Evolutionary conservation across 2,797 vertebrate species (phyloP).

Genomic region (Furcifer pardalis): DNA sequence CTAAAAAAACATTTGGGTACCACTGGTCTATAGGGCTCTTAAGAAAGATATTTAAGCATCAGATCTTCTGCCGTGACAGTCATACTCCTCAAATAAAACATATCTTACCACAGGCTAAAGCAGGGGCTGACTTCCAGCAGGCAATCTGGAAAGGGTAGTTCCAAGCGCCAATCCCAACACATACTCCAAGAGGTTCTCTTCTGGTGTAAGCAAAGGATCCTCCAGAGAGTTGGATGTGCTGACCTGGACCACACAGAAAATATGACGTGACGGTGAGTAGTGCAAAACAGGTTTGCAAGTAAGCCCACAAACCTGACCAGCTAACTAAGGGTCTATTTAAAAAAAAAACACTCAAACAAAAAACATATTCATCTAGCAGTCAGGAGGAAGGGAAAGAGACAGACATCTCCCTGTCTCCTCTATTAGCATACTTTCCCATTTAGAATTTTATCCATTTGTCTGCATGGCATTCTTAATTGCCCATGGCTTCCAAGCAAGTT

Average conservation of each 20-base stretch:
- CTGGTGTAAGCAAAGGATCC: conserved; percentile 93
- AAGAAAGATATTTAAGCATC: no score
- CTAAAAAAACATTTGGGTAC: no score
- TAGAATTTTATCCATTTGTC: background rate
- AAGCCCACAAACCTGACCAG: background rate
- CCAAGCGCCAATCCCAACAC: conserved; percentile 94
- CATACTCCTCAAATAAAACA: background rate
- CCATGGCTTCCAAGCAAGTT: background rate
- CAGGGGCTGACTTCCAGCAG: conserved; percentile 90
- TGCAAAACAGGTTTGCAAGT: background rate
- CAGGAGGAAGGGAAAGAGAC: background rate
- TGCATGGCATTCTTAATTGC: background rate
- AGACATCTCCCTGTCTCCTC: background rate
- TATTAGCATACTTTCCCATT: background rate
- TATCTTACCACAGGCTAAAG: conserved; percentile 90
- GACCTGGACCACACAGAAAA: conserved; percentile 75
- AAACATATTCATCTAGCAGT: background rate
- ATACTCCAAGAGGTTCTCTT: conserved; percentile 92
- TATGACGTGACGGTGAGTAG: background rate
- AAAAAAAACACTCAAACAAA: background rate
- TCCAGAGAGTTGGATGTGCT: conserved; percentile 90
- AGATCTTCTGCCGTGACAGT: no score
- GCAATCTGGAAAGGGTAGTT: conserved; percentile 96
- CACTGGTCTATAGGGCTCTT: no score
- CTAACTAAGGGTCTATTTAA: no score